Evolutionary conservation across 1,140 invertebrate species (phyloP), one percentile per base, ranked within the genome.

Genomic region (Cyphomyrmex costatus): DNA sequence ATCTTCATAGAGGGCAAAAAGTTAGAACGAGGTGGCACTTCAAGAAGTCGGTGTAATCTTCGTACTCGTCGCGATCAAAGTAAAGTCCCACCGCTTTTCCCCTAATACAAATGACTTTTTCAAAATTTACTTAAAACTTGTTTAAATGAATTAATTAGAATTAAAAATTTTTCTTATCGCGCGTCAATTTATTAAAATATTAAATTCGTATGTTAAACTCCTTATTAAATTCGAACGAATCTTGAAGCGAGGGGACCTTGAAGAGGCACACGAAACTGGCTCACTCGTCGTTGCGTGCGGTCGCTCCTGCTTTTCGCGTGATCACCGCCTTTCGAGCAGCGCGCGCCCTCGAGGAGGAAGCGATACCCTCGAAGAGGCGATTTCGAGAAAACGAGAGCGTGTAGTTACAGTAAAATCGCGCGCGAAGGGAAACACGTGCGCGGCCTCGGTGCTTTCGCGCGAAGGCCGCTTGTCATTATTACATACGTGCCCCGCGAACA

Each of bases 261-360:
- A 76, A 76, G 65, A 70, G 30, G 16, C 53, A 30, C 49, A 56
- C 65, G 78, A 70, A 80, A 80, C 77, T 80, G 30, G 78, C 63
- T 70, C 63, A 49, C 36, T 58, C 24, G 78, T 87, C 36, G 30
- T 84, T 76, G 80, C 65, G 76, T 88, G 74, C 63, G 49, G 61
- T 76, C 68, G 16, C 24, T 86, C 77, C 73, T 88, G 65, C 60
- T 68, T 86, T 86, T 86, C 76, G 85, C 85, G 76, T 82, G 85
- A 86, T 86, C 71, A 65, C 53, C 27, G 63, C n/a, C 77, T 66
- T 53, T 85, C 71, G 77, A 73, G 70, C 19, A 16, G 79, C 79
- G 51, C 51, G 79, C 66, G 80, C 80, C 53, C 70, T 84, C 80
- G 80, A 84, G 70, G n/a, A 82, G 66, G 68, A 84, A 84, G 42